Evolutionary conservation across 2,888 invertebrate species (phyloP).

Genomic region (Stenodema calcarata): DNA sequence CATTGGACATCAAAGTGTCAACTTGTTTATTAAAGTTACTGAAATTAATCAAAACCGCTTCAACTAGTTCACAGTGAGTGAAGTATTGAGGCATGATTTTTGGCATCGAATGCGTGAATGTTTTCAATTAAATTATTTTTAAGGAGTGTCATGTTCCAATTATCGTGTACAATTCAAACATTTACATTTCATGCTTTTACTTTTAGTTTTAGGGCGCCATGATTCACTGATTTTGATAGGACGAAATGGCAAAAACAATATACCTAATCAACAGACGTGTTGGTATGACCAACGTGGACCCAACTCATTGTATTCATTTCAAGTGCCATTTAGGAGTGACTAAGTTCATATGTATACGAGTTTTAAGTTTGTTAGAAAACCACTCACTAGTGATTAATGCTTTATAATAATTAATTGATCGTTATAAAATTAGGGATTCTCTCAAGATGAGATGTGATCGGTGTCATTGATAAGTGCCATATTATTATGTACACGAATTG

Average conservation of each 20-base stretch:
- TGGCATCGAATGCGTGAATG: not conserved
- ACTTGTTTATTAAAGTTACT: not conserved
- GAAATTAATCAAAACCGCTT: not conserved
- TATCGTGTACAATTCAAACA: too few species aligned
- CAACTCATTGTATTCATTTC: not conserved
- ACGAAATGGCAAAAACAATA: too few species aligned
- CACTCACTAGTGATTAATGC: not conserved
- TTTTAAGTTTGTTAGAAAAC: not conserved
- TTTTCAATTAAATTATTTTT: not conserved
- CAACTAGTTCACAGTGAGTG: not conserved
- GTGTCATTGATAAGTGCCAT: not conserved
- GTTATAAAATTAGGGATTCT: not conserved
- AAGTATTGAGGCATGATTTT: not conserved
- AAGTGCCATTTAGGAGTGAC: not conserved
- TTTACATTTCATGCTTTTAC: too few species aligned
- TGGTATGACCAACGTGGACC: not conserved
- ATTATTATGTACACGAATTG: not conserved
- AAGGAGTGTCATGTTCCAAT: not conserved
- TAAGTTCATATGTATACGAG: not conserved
- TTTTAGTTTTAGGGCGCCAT: too few species aligned
- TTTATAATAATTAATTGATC: not conserved
- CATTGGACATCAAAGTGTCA: not conserved
- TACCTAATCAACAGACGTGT: not conserved
- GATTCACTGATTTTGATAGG: too few species aligned
- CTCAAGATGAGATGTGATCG: not conserved